These are phyloP conservation scores for Eustalomyia histrio DNA, from an alignment of 2,888 invertebrate genomes.

Conservation along the genomic window DNA sequence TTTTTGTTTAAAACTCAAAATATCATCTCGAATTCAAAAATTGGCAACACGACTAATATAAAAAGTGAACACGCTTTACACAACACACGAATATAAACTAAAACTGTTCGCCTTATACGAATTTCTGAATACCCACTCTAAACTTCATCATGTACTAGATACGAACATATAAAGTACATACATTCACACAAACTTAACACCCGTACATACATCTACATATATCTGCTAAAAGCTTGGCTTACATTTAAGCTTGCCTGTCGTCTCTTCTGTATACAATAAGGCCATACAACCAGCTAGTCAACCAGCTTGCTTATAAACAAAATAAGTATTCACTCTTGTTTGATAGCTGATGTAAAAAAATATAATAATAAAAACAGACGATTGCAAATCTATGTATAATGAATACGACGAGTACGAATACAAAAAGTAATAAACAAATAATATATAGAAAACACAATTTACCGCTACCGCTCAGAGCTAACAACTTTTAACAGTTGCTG, in stretches of 20 bases:
- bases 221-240: conserved; percentile 57
- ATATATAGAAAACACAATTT: not conserved
- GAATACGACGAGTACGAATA: not conserved
- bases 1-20: conserved; percentile 35
- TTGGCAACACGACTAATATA: conserved; percentile 49
- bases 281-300: conserved; percentile 28
- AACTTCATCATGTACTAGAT: not conserved
- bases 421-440: not conserved
- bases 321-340: conserved; percentile 12
- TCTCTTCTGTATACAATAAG: conserved; percentile 29
- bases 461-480: not conserved
- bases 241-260: conserved; percentile 50
- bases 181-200: no score
- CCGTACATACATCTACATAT: conserved; percentile 9
- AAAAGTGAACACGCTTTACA: conserved; percentile 52
- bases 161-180: not conserved
- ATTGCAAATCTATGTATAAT: not conserved
- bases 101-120: conserved; percentile 48
- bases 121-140: conserved; percentile 55
- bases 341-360: conserved; percentile 22
- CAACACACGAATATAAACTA: conserved; percentile 59
- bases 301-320: conserved; percentile 19
- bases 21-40: conserved; percentile 37
- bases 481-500: not conserved
- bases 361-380: not conserved